A percentile compares a stretch with the other conserved stretches of the same genome.
Evolutionary conservation across 1,140 invertebrate species (phyloP).

Genomic region (Semibalanus balanoides): DNA sequence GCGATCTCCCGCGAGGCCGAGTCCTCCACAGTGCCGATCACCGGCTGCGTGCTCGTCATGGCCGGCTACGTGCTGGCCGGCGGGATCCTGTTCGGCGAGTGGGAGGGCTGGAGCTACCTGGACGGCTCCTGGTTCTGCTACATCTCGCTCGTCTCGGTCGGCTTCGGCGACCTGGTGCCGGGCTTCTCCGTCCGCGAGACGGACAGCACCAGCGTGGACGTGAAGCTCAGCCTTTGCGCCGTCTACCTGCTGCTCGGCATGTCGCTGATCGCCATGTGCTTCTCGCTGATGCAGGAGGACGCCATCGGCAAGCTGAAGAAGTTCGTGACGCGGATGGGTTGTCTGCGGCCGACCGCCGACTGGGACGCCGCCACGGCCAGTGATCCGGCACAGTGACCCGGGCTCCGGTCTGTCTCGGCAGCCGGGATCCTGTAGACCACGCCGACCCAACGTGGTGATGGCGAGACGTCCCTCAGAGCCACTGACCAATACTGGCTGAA

Average conservation of each 20-base stretch:
- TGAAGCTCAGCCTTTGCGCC: slow-evolving; percentile 61
- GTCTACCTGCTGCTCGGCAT: slow-evolving; percentile 90
- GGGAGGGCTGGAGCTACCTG: slow-evolving; percentile 71
- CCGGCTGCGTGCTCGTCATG: slow-evolving; percentile 69
- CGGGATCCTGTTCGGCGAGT: slow-evolving; percentile 65
- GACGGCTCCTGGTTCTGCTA: slow-evolving; percentile 89
- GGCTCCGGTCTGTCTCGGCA: no score
- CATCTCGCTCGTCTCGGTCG: slow-evolving; percentile 81
- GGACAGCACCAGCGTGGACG: slow-evolving; percentile 32
- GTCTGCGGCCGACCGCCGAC: slow-evolving; percentile 10
- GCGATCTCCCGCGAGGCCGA: not conserved
- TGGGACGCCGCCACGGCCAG: not conserved
- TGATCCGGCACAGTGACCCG: not conserved
- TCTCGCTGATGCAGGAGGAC: slow-evolving; percentile 91
- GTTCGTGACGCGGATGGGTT: slow-evolving; percentile 28
- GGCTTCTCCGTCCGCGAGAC: slow-evolving; percentile 31
- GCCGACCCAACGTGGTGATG: no score
- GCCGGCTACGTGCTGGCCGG: slow-evolving; percentile 72
- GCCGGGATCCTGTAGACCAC: no score
- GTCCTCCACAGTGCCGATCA: slow-evolving; percentile 54
- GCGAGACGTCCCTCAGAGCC: no score
- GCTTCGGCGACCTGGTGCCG: slow-evolving; percentile 76
- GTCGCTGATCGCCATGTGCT: slow-evolving; percentile 91
- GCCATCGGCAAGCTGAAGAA: slow-evolving; percentile 41
- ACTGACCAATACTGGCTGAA: no score